Percentiles rank a stretch among this genome's conserved stretches.
phyloP scores from a whole-genome alignment of 2,888 invertebrate species.

The Drosophila cognata region DNA sequence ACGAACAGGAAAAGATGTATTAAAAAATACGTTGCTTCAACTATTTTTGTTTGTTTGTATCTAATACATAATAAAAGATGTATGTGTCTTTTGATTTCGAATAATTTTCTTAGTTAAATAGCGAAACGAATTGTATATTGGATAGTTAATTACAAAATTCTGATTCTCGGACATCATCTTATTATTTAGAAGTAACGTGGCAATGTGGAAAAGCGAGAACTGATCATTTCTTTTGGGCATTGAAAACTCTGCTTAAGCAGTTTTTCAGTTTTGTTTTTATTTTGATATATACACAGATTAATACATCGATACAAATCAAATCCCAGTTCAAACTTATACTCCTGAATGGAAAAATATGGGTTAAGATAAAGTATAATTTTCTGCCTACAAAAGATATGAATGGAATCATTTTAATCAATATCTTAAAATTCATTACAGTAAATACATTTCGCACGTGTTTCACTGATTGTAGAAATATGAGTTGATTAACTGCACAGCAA shows the following conservation, averaged over 20 bases:
- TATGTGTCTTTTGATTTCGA: background rate
- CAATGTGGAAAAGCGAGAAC: background rate
- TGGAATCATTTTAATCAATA: background rate
- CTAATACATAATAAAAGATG: background rate
- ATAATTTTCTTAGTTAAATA: background rate
- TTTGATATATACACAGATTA: background rate
- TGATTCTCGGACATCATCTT: background rate
- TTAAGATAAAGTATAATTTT: background rate
- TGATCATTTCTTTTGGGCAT: background rate
- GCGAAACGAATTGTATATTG: background rate
- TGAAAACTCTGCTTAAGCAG: background rate
- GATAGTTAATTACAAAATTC: background rate
- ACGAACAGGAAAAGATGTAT: background rate
- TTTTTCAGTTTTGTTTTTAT: background rate
- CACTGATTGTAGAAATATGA: background rate
- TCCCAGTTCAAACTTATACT: background rate
- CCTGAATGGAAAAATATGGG: background rate
- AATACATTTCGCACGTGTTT: background rate
- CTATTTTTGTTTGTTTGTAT: background rate
- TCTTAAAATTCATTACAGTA: background rate
- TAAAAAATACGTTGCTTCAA: background rate
- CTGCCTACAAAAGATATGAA: background rate
- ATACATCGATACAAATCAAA: background rate
- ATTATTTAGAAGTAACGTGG: background rate
- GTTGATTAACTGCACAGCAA: background rate